phyloP scores from a whole-genome alignment of 2,888 invertebrate species.

The Deilephila elpenor region DNA sequence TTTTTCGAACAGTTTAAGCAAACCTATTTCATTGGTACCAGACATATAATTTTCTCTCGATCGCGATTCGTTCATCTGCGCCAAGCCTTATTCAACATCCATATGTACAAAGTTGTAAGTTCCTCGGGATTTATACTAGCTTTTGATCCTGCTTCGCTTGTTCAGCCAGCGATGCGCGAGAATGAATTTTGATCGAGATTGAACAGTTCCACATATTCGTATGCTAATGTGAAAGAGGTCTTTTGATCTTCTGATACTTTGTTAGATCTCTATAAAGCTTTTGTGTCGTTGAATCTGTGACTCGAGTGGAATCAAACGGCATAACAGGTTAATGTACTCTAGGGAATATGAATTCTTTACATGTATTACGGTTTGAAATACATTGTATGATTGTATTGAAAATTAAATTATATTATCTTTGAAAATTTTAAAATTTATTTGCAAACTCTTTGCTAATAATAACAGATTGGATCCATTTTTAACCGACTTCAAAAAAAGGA shows the following conservation, averaged over 20 bases:
- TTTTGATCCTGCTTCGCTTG: not conserved
- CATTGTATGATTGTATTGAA: too few relatives aligned
- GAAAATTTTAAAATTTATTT: too few relatives aligned
- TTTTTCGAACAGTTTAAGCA: not conserved
- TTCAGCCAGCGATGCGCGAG: not conserved
- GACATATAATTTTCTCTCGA: not conserved
- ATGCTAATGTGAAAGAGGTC: not conserved
- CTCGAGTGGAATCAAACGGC: too few relatives aligned
- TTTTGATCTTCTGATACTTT: not conserved
- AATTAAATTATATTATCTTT: too few relatives aligned
- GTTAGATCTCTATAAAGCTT: not conserved
- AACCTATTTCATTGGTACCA: too few relatives aligned
- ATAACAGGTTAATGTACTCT: too few relatives aligned
- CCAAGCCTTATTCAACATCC: not conserved
- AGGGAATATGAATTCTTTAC: too few relatives aligned
- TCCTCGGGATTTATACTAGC: not conserved
- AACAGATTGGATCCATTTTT: too few relatives aligned
- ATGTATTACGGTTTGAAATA: too few relatives aligned
- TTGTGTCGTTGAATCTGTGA: not conserved
- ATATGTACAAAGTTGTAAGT: constrained; percentile 1
- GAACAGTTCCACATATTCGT: too few relatives aligned
- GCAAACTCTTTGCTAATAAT: too few relatives aligned
- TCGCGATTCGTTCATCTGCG: not conserved
- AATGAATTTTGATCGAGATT: constrained; percentile 17
- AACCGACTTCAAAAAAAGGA: too few relatives aligned